phyloP scores from a whole-genome alignment of 2,113 vertebrate species.

The Petrocephalus zakoni region DNA sequence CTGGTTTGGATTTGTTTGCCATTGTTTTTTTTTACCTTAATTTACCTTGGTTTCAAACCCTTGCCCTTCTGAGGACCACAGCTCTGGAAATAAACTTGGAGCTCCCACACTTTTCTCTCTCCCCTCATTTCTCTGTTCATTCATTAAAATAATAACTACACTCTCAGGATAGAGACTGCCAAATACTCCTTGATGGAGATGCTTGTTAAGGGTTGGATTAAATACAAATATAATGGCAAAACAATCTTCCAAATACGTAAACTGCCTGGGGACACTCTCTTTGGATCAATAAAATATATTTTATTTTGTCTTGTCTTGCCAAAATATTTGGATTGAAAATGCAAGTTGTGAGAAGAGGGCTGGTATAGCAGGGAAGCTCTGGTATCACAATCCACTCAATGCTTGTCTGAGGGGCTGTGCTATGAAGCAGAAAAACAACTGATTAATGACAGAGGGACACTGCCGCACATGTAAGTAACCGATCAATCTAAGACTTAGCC shows the following conservation, averaged over 20 bases:
- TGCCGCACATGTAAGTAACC: not conserved
- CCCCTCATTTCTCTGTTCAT: not conserved
- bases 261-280: not conserved
- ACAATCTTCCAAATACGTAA: not conserved
- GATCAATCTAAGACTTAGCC: not conserved
- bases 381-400: not conserved
- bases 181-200: not conserved
- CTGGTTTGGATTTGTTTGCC: not conserved
- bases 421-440: not conserved
- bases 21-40: not conserved
- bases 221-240: not conserved
- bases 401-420: not conserved
- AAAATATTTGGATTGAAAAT: not conserved
- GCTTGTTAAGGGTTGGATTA: not conserved
- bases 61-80: not conserved
- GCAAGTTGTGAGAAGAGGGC: not conserved
- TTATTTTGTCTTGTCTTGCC: not conserved
- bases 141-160: not conserved
- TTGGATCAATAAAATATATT: not conserved
- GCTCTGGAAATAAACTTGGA: not conserved
- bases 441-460: not conserved
- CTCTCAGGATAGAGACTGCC: not conserved
- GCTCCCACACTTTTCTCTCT: too few species aligned
- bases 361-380: not conserved
- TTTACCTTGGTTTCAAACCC: not conserved